phyloP scores from a whole-genome alignment of 1,140 invertebrate species.

The Drosophila ercepeae region DNA sequence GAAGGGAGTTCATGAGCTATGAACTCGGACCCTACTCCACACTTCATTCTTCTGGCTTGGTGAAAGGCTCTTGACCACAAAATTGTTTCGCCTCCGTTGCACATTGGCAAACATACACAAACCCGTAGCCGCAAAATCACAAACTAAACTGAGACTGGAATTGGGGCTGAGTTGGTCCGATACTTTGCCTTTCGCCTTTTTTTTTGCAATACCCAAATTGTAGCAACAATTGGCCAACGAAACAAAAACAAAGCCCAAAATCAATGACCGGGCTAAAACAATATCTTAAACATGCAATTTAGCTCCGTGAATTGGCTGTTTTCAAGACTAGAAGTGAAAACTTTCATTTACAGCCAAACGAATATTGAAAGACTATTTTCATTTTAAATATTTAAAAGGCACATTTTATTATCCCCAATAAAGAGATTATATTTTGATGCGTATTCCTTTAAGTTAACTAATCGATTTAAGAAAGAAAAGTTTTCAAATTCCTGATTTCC shows the following conservation, averaged over 20 bases:
- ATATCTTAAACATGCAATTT: slow-evolving; percentile 34
- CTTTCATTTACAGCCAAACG: neutral
- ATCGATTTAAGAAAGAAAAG: slow-evolving; percentile 1
- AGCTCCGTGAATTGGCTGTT: neutral
- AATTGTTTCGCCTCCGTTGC: slow-evolving; percentile 43
- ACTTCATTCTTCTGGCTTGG: slow-evolving; percentile 25
- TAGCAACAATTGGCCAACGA: slow-evolving; percentile 39
- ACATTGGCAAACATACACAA: slow-evolving; percentile 21
- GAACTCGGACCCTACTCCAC: slow-evolving; percentile 25
- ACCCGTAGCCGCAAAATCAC: slow-evolving; percentile 26
- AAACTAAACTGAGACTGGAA: slow-evolving; percentile 23
- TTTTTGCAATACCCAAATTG: slow-evolving; percentile 48
- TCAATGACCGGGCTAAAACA: slow-evolving; percentile 15
- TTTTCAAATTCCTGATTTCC: slow-evolving; percentile 4
- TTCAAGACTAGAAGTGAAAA: neutral
- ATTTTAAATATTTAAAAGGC: neutral
- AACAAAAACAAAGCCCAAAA: slow-evolving; percentile 25
- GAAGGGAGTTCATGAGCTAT: slow-evolving; percentile 45
- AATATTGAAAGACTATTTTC: neutral
- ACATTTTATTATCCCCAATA: no score
- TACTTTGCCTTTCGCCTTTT: slow-evolving; percentile 46
- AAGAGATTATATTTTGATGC: no score
- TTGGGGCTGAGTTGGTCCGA: neutral
- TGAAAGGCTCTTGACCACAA: slow-evolving; percentile 58
- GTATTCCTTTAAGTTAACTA: neutral